Evolutionary conservation across 2,797 vertebrate genomes (phyloP).

Genomic region (Toxotes lorentzi): DNA sequence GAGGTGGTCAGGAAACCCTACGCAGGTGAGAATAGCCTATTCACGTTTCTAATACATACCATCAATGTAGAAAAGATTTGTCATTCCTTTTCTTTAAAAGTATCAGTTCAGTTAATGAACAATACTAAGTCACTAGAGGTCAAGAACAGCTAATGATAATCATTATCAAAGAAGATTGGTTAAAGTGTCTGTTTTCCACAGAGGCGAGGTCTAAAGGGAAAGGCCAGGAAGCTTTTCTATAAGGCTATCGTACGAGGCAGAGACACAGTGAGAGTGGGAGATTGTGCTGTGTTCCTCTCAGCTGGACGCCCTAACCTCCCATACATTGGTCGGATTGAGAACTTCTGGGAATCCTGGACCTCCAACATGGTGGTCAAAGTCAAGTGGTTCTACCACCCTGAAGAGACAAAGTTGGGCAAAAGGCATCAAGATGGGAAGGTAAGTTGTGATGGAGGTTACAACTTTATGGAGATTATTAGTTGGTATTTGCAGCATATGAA

Average conservation of each 20-base stretch:
- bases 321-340: constrained; percentile 97
- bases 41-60: background rate
- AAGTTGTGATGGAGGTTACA: constrained; percentile 11
- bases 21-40: constrained; percentile 88
- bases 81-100: background rate
- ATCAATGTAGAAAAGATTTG: background rate
- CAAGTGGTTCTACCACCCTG: constrained; percentile 99
- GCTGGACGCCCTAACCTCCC: constrained; percentile 95
- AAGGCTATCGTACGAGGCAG: constrained; percentile 96
- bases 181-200: constrained; percentile 72
- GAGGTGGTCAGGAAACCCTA: constrained; percentile 98
- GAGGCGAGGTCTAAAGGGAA: constrained; percentile 96
- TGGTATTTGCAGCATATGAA: background rate
- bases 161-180: constrained; percentile 26
- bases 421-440: constrained; percentile 92
- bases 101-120: background rate
- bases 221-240: constrained; percentile 96
- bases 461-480: background rate
- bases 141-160: constrained; percentile 16
- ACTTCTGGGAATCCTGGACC: constrained; percentile 98
- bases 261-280: constrained; percentile 93
- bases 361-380: constrained; percentile 98
- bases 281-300: constrained; percentile 97
- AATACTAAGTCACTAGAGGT: background rate
- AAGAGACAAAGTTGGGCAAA: constrained; percentile 97